Conservation (phyloP, 92 coral and sea anemone species). For the Parazoanthus swiftii region DNA sequence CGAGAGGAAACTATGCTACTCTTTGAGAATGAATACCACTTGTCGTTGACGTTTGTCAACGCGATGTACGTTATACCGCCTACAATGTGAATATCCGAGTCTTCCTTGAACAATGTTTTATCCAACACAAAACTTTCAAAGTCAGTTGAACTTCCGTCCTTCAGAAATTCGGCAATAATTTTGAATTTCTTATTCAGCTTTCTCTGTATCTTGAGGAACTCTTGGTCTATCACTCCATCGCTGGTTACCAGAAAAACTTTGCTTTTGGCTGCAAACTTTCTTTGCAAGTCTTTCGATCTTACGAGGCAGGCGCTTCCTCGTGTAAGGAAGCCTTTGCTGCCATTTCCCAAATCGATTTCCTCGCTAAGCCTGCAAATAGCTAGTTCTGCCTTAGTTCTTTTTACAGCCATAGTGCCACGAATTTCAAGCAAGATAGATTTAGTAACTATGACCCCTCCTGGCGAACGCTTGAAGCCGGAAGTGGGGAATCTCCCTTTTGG, state of each 20-base stretch:
- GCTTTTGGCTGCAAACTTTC: conserved; percentile 9
- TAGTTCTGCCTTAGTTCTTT: not conserved
- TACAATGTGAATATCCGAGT: conserved; percentile 14
- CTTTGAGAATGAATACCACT: conserved; percentile 1
- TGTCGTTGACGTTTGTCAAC: conserved; percentile 10
- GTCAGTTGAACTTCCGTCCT: not conserved
- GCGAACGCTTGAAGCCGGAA: not conserved
- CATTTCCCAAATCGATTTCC: conserved; percentile 11
- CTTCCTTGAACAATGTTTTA: not conserved
- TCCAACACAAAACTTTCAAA: conserved; percentile 12
- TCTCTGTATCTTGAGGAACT: not conserved
- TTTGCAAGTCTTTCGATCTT: conserved; percentile 19
- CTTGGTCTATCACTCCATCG: conserved; percentile 4
- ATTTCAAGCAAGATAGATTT: not conserved
- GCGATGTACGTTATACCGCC: conserved; percentile 28
- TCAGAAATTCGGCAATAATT: conserved; percentile 25
- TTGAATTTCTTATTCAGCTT: not conserved
- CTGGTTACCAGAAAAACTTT: conserved; percentile 33
- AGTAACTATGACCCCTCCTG: not conserved
- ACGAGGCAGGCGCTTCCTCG: conserved; percentile 35
- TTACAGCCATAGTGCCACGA: not conserved
- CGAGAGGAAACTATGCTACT: not conserved
- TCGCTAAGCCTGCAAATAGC: conserved; percentile 35
- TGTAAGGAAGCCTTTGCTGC: not conserved
- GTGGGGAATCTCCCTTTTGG: conserved; percentile 9